Evolutionary conservation across 2,113 vertebrate genomes (phyloP).

Genomic region (Pedetes capensis): DNA sequence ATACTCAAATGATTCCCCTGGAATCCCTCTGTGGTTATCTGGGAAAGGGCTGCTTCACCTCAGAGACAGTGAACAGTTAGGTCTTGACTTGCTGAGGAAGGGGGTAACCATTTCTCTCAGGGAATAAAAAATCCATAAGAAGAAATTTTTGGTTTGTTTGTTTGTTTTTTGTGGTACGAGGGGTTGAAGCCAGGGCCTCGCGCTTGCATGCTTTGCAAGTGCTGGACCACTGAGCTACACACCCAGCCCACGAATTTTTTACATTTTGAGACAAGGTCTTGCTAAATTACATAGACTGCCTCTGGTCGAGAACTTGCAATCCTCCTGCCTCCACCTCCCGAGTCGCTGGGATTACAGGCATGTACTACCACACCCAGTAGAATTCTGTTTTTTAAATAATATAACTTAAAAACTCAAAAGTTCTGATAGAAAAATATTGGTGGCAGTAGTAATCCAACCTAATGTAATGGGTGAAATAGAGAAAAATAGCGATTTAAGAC

Average conservation of each 20-base stretch:
- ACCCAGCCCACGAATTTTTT: no score
- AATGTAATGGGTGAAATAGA: background rate
- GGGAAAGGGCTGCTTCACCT: conserved; percentile 61
- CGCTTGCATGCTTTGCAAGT: no score
- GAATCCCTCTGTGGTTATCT: conserved; percentile 73
- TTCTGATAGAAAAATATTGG: conserved; percentile 20
- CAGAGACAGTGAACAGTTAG: conserved; percentile 69
- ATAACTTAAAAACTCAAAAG: conserved; percentile 50
- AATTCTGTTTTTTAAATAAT: conserved; percentile 46
- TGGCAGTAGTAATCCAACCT: background rate
- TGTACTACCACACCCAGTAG: no score
- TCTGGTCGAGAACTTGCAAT: no score
- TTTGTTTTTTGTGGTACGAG: no score
- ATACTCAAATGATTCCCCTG: conserved; percentile 73
- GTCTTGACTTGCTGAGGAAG: conserved; percentile 72
- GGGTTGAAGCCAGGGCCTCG: no score
- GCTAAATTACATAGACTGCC: no score
- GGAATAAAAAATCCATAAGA: conserved; percentile 25
- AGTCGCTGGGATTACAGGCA: no score
- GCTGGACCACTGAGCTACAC: no score
- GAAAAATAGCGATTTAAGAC: background rate
- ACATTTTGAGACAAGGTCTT: no score
- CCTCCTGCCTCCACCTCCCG: no score
- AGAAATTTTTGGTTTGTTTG: no score
- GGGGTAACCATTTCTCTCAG: conserved; percentile 53